These are phyloP conservation scores for Chrysomela aeneicollis DNA, from an alignment of 2,888 invertebrate species.

Conservation along the genomic window DNA sequence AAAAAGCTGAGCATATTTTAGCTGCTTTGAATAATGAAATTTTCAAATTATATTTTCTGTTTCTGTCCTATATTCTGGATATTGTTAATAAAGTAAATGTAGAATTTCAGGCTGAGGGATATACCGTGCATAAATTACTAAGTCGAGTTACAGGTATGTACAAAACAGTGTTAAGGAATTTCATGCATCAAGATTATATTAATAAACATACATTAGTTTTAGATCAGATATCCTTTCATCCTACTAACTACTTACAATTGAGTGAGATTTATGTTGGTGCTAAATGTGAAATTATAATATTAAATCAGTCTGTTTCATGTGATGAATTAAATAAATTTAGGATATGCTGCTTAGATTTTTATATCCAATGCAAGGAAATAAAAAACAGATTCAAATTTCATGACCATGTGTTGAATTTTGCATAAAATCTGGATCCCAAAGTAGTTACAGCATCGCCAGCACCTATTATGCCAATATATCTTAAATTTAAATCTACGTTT, in stretches of 20 bases:
- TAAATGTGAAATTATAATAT: background rate
- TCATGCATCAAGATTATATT: constrained; percentile 24
- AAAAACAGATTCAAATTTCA: too few relatives aligned
- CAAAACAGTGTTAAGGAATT: constrained; percentile 27
- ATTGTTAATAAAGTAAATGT: constrained; percentile 35
- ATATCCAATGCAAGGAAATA: too few relatives aligned
- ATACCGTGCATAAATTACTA: too few relatives aligned
- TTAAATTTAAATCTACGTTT: constrained; percentile 20
- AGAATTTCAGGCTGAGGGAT: constrained; percentile 32
- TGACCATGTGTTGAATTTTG: too few relatives aligned
- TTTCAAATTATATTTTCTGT: too few relatives aligned
- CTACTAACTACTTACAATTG: background rate
- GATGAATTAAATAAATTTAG: background rate
- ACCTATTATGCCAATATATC: constrained; percentile 22
- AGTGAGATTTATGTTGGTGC: constrained; percentile 22
- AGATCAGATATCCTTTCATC: too few relatives aligned
- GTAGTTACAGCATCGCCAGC: too few relatives aligned
- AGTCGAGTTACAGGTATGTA: too few relatives aligned
- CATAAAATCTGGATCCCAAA: too few relatives aligned
- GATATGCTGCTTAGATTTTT: background rate
- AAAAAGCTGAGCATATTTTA: too few relatives aligned
- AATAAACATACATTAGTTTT: too few relatives aligned
- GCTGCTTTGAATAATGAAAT: too few relatives aligned
- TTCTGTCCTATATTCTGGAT: constrained; percentile 33
- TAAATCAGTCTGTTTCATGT: background rate